A percentile compares a stretch with the other conserved stretches of the same genome.
phyloP scores from a whole-genome alignment of 1,140 invertebrate genomes.

The Telenomus remus region DNA sequence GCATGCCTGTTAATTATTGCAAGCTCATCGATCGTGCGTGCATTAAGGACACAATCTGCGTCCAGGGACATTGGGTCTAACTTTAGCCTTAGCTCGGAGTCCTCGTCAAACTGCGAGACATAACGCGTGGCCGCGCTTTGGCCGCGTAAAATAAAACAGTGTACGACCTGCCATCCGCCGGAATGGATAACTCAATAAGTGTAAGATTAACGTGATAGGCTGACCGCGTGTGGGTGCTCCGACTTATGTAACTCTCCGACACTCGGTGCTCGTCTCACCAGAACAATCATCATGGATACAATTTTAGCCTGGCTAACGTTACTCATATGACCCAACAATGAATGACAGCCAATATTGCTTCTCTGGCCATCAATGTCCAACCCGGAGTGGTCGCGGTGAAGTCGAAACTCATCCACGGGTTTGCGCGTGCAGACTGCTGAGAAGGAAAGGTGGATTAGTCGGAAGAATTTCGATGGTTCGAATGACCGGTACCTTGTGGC shows the following conservation, averaged over 20 bases:
- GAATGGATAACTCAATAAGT: constrained; percentile 67
- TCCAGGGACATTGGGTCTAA: constrained; percentile 74
- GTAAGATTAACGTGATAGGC: constrained; percentile 54
- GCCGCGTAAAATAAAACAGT: constrained; percentile 70
- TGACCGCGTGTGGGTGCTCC: constrained; percentile 49
- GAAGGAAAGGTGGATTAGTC: no score
- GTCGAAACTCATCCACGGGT: no score
- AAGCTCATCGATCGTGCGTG: constrained; percentile 66
- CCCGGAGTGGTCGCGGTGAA: no score
- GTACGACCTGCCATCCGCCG: constrained; percentile 60
- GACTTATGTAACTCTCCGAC: constrained; percentile 36
- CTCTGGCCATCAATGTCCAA: no score
- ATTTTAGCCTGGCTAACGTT: no score
- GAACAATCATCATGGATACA: constrained; percentile 1
- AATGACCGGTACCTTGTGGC: not conserved
- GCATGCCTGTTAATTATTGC: constrained; percentile 65
- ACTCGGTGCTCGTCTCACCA: constrained; percentile 9
- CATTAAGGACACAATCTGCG: constrained; percentile 70
- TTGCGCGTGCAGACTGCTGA: no score
- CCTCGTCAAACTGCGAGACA: constrained; percentile 61
- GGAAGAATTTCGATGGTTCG: no score
- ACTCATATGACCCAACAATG: not conserved
- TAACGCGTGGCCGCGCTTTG: constrained; percentile 60
- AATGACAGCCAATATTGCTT: not conserved
- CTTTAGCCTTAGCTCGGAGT: constrained; percentile 71